Percentiles rank a stretch among this genome's conserved stretches.
phyloP scores from a whole-genome alignment of 92 coral and sea anemone genomes.

The Phenganax marumi region DNA sequence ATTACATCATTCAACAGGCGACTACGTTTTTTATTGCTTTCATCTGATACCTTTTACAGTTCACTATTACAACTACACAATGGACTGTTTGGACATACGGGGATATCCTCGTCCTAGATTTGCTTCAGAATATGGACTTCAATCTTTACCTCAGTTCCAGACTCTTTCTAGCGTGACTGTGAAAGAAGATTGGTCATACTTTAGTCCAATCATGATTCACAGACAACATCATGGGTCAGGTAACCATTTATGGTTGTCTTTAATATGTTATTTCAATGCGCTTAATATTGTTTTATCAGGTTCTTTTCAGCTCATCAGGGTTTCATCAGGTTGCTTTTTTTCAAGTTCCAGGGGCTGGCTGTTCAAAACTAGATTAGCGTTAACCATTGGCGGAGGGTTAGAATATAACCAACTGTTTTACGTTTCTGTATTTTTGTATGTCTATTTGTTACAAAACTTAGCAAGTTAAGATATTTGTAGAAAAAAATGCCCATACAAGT shows the following conservation, averaged over 20 bases:
- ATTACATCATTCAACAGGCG: too few species aligned
- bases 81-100: constrained; percentile 87
- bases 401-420: too few species aligned
- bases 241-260: constrained; percentile 11
- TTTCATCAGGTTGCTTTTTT: too few species aligned
- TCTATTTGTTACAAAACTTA: too few species aligned
- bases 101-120: constrained; percentile 93
- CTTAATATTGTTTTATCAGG: background rate
- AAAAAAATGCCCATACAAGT: too few species aligned
- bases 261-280: background rate
- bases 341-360: too few species aligned
- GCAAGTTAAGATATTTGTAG: too few species aligned
- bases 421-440: too few species aligned
- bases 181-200: constrained; percentile 82
- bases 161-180: constrained; percentile 78
- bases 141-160: constrained; percentile 95
- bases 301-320: too few species aligned
- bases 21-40: background rate
- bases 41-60: constrained; percentile 42
- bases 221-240: constrained; percentile 94
- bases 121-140: constrained; percentile 98
- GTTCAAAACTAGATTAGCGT: too few species aligned
- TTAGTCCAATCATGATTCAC: constrained; percentile 84
- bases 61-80: constrained; percentile 79
- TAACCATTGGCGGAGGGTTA: too few species aligned